Base-by-base conservation (phyloP, 2,888 invertebrate genomes). In the Lepidonotus clava region DNA sequence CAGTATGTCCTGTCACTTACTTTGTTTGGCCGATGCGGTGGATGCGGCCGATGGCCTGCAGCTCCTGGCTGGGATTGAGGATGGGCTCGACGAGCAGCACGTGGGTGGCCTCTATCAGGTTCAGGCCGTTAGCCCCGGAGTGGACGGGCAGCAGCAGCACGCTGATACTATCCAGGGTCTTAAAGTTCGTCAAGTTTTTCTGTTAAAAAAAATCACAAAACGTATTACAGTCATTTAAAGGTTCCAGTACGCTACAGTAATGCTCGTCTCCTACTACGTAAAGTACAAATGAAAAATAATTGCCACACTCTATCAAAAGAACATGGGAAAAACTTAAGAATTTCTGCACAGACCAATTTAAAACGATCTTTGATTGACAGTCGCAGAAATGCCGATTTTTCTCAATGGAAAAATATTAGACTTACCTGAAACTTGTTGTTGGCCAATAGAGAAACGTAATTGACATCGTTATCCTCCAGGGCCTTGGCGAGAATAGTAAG, bases 1-100 rank as follows among this genome's bases (percentile, higher is more conserved):
- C 46, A 18, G 46, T 8, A 18, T 46, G 18, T 46, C 8, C 8
- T 11, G 46, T 46, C 28, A 87, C 90, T 91, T 90, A 96, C 96
- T 95, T 96, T 0, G 95, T 96, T 94, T 97, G 97, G 0, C 97
- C 97, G 89, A 97, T 97, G 56, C 97, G 95, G 94, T 97, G 96
- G 21, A 97, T 95, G 87, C 97, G 94, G 0, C 97, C 97, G 86
- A 97, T 96, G 0, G 97, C 97, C 94, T 97, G 97, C 21, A 96
- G 93, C 91, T 97, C 97, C 91, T 96, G 96, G 0, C 96, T 96
- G 0, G 96, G 96, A 93, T 97, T 96, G 28, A 97, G 94, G 61
- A 96, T 95, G 0, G 97, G 97, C 91, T 97, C 97, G 0, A 96
- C 95, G 34, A 97, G 94, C 80, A 97, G 95, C 0, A 97, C 96